These are phyloP conservation scores for Lophotis ruficrista DNA, from an alignment of 2,113 vertebrate species.

Conservation along the genomic window DNA sequence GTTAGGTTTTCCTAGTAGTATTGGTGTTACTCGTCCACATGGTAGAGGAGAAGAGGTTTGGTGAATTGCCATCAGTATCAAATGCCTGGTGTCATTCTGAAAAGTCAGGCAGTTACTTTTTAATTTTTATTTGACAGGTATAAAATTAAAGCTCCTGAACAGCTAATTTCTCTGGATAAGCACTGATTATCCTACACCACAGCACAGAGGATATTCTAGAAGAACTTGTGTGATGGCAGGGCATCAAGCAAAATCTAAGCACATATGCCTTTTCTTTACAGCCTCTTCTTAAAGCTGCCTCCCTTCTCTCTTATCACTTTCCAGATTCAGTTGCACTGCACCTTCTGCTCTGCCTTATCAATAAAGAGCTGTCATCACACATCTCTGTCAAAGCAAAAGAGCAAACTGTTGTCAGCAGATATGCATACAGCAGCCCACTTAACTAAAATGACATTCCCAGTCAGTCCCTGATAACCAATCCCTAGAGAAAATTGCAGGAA, in stretches of 20 bases:
- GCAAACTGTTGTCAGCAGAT: constrained; percentile 61
- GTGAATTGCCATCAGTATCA: background rate
- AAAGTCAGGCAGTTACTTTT: background rate
- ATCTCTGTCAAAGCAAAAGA: constrained; percentile 55
- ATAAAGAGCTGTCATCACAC: constrained; percentile 59
- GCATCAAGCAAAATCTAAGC: constrained; percentile 10
- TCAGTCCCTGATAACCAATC: background rate
- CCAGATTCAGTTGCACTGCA: constrained; percentile 32
- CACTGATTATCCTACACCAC: background rate
- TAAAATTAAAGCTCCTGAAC: background rate
- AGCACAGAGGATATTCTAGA: background rate
- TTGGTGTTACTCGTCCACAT: background rate
- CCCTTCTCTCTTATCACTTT: constrained; percentile 21
- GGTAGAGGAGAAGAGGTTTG: background rate
- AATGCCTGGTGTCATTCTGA: background rate
- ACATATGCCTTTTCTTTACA: constrained; percentile 30
- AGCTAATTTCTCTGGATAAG: background rate
- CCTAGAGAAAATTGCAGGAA: background rate
- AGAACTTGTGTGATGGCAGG: constrained; percentile 2
- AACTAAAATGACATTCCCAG: constrained; percentile 1
- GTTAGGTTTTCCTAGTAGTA: background rate
- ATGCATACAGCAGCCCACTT: constrained; percentile 7
- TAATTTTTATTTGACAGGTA: background rate
- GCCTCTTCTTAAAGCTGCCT: constrained; percentile 28
- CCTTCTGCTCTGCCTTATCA: constrained; percentile 66